Evolutionary conservation across 2,888 invertebrate genomes (phyloP), one percentile per base, ranked within the genome.

Genomic region (Luffia ferchaultella): DNA sequence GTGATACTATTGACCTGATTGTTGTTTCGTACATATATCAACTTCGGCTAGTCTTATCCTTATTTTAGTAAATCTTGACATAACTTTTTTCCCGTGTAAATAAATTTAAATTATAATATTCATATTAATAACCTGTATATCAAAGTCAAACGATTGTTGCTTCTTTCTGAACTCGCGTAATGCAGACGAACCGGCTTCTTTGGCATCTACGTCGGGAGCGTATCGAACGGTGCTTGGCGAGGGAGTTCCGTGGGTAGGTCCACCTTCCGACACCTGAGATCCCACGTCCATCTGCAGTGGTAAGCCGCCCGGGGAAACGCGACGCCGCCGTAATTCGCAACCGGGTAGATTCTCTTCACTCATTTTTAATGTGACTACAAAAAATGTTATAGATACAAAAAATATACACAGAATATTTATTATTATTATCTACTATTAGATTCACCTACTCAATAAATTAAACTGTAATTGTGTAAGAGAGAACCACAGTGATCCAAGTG

Each of bases 81-180:
- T n/a, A n/a, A n/a, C n/a, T n/a, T n/a, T n/a, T n/a, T n/a, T n/a
- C n/a, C n/a, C n/a, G n/a, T n/a, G n/a, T n/a, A n/a, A n/a, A n/a
- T n/a, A n/a, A n/a, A n/a, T n/a, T n/a, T n/a, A n/a, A n/a, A 9
- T 12, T 7, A 17, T 16, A 16, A 17, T n/a, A 41, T 5, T 41
- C 12, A 16, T 20, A 16, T 9, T 42, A 52, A n/a, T n/a, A 57
- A 82, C 82, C 67, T 83, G 82, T 55, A 85, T 75, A 58, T 85
- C 85, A 62, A 85, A 82, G 58, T 85, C 85, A 62, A 85, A 82
- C 2, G 83, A 83, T 58, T 77, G 79, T 57, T 83, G 83, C 53
- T 82, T 82, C 62, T 80, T 83, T 57, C 82, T 76, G 59, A 76
- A 85, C 49, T 84, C 79, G 16, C 70, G 60, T 7, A 82, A 61